Conservation (phyloP, 2,888 invertebrate species). For the Chymomyza fuscimana region DNA sequence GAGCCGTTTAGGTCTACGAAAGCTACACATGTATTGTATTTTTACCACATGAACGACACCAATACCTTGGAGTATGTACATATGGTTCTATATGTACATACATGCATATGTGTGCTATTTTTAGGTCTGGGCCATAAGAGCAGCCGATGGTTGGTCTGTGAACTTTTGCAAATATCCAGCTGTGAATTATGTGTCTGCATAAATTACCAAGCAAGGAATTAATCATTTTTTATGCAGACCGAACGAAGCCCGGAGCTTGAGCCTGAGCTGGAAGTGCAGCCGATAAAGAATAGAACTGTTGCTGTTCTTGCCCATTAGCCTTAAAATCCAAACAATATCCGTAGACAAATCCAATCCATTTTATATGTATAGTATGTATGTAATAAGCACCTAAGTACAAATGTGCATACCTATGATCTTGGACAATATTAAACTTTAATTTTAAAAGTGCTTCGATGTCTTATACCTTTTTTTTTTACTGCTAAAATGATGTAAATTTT, state of each 20-base stretch:
- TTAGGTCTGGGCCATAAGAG: slow-evolving; percentile 66
- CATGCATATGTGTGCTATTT: slow-evolving; percentile 52
- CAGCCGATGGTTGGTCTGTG: slow-evolving; percentile 53
- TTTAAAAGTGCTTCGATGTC: too few species aligned
- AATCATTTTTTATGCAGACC: slow-evolving; percentile 74
- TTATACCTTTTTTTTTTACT: too few species aligned
- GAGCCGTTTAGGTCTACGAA: background rate
- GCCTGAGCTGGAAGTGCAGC: slow-evolving; percentile 10
- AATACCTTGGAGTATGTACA: slow-evolving; percentile 10
- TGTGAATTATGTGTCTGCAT: slow-evolving; percentile 77
- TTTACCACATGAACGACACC: slow-evolving; percentile 54
- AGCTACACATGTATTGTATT: slow-evolving; percentile 39
- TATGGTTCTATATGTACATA: background rate
- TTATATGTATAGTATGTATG: background rate
- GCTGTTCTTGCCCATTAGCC: slow-evolving; percentile 59
- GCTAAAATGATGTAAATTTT: too few species aligned
- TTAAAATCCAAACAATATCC: slow-evolving; percentile 44
- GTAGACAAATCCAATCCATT: slow-evolving; percentile 29
- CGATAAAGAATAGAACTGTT: slow-evolving; percentile 15
- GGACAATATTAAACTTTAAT: too few species aligned
- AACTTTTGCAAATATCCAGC: slow-evolving; percentile 71
- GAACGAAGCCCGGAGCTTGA: slow-evolving; percentile 37
- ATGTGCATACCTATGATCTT: too few species aligned
- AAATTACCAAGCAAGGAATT: slow-evolving; percentile 75
- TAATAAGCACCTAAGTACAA: background rate